Evolutionary conservation across 2,113 vertebrate genomes (phyloP).

Genomic region (Spilogale gracilis): DNA sequence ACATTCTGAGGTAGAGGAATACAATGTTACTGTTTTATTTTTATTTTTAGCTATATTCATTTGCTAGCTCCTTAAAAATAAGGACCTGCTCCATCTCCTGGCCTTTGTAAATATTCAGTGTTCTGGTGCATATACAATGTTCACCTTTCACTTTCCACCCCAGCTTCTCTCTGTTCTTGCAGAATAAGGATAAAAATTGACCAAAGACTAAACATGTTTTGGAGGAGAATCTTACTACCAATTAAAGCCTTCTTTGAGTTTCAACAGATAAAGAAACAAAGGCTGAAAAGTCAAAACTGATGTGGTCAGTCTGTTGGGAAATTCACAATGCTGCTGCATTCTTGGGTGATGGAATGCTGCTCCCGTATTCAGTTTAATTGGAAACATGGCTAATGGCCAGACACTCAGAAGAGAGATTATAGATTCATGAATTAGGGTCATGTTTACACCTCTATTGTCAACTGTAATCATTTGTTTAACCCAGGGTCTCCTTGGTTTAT

Average conservation of each 20-base stretch:
- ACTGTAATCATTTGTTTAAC: conserved; percentile 76
- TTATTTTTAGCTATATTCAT: not conserved
- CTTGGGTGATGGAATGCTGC: not conserved
- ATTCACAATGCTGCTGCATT: not conserved
- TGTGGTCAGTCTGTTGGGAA: not conserved
- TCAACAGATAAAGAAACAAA: not conserved
- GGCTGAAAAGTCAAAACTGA: not conserved
- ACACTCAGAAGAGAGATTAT: conserved; percentile 58
- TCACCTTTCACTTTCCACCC: not conserved
- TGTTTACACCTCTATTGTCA: conserved; percentile 79
- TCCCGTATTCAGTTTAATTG: conserved; percentile 57
- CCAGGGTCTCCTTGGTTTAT: conserved; percentile 74
- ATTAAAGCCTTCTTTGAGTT: not conserved
- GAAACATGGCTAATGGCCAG: conserved; percentile 68
- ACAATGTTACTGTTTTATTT: not conserved
- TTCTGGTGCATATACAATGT: no score
- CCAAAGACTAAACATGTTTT: not conserved
- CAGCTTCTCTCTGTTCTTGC: not conserved
- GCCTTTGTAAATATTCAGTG: not conserved
- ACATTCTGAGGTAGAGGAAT: not conserved
- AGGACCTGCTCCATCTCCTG: not conserved
- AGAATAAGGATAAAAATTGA: not conserved
- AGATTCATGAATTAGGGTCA: conserved; percentile 74
- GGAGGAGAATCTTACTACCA: not conserved
- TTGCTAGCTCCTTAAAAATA: not conserved